Conservation (phyloP, 2,888 invertebrate genomes). For the Caradrina kadenii region DNA sequence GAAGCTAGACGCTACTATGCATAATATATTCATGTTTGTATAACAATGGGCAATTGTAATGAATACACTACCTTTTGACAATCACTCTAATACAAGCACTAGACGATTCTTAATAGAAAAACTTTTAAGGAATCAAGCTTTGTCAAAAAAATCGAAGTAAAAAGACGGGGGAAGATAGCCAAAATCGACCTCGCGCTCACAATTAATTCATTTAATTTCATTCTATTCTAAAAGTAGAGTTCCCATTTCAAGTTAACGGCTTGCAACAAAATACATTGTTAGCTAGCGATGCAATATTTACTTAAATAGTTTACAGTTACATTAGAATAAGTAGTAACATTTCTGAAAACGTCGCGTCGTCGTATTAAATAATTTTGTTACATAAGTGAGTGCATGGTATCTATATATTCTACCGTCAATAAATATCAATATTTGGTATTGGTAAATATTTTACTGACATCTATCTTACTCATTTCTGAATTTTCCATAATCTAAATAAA, state of each 20-base stretch:
- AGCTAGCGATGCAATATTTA: conserved; percentile 16
- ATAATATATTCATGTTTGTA: conserved; percentile 10
- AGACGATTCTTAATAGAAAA: neutral
- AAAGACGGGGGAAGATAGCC: neutral
- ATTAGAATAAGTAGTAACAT: neutral
- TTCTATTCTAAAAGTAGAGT: conserved; percentile 1
- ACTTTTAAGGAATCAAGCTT: neutral
- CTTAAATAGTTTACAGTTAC: conserved; percentile 21
- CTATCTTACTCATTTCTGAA: conserved; percentile 12
- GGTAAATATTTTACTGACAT: conserved; percentile 26
- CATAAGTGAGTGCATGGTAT: conserved; percentile 3
- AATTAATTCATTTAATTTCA: neutral
- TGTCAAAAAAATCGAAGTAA: neutral
- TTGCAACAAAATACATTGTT: conserved; percentile 15
- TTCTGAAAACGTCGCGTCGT: conserved; percentile 14
- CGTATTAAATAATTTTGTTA: conserved; percentile 10
- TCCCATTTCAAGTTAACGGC: conserved; percentile 15
- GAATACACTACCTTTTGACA: neutral
- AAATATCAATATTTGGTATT: conserved; percentile 6
- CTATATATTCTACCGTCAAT: neutral
- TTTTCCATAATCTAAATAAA: conserved; percentile 22
- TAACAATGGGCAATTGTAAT: neutral
- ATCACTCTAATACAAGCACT: neutral
- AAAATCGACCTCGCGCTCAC: neutral
- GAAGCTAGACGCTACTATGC: neutral